Conservation (phyloP, 2,888 invertebrate species). For the Nomada ruficornis region DNA sequence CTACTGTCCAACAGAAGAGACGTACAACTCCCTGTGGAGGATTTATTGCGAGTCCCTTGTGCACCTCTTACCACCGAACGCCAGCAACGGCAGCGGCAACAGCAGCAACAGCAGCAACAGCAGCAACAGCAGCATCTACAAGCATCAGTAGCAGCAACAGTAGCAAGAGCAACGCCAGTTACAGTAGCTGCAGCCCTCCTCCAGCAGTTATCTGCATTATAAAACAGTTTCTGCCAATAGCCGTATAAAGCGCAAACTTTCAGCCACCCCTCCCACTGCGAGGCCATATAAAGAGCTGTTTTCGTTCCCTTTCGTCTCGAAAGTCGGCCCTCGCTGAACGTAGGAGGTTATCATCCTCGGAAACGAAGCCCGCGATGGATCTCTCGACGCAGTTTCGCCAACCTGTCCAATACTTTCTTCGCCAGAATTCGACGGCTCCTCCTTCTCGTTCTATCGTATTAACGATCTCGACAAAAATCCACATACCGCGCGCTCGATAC, state of each 20-base stretch:
- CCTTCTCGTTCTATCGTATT: constrained; percentile 50
- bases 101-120: constrained; percentile 44
- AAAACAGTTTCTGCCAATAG: constrained; percentile 80
- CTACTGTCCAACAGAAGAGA: constrained; percentile 76
- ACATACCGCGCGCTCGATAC: constrained; percentile 9
- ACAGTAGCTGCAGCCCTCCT: constrained; percentile 44
- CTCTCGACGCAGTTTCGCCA: no score
- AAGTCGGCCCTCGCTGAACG: constrained; percentile 13
- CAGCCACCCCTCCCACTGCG: constrained; percentile 52
- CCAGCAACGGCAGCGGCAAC: constrained; percentile 62
- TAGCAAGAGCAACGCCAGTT: constrained; percentile 60
- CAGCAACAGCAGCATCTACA: constrained; percentile 49
- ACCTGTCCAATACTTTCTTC: background rate
- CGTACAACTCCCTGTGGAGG: constrained; percentile 79
- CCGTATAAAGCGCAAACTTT: constrained; percentile 69
- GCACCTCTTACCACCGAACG: constrained; percentile 72
- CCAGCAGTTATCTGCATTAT: constrained; percentile 80
- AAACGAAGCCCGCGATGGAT: constrained; percentile 31
- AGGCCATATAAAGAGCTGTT: constrained; percentile 63
- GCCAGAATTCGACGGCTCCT: constrained; percentile 5
- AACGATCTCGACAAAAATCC: constrained; percentile 47
- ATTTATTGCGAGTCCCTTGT: constrained; percentile 80
- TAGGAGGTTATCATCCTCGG: constrained; percentile 53
- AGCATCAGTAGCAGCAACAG: constrained; percentile 58
- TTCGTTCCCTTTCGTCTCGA: constrained; percentile 40